Evolutionary conservation across 2,888 invertebrate species (phyloP), one percentile per base, ranked within the genome.

Genomic region (Thera britannica): DNA sequence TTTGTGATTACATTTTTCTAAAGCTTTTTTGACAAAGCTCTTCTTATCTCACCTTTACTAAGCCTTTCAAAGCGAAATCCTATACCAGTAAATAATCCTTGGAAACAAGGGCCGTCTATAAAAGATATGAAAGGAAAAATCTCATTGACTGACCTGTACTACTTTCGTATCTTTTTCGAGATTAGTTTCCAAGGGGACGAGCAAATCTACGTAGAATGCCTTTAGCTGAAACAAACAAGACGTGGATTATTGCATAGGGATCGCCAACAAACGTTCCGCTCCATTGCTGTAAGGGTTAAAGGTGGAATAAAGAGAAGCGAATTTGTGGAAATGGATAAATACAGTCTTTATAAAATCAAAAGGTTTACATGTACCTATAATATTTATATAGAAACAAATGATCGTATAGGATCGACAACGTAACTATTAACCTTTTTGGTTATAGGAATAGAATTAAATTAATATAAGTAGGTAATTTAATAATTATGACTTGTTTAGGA

Each of bases 151-250:
- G 93, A 97, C 97, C 96, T 97, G 97, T 73, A 97, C 97, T 80
- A 98, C 98, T 95, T 98, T 98, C 72, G 98, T 98, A 91, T 98
- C 98, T 90, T 98, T 98, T 90, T 98, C 98, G 85, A 98, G 94
- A 94, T 98, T 98, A 72, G 97, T 97, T 94, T 98, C 98, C 90
- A 98, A 94, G 79, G 98, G 98, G 77, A 98, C 97, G 81, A 98
- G 94, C 74, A 98, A 95, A 94, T 98, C 98, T 72, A 98, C 98
- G 93, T 98, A 98, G 90, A 98, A 98, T 41, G 98, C 98, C 94
- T 98, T 98, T 79, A 98, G 91, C 98, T 98, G 95, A 77, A 90
- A 89, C 78, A 85, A 83, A 89, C 78, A 84, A 82, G 76, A 78
- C 77, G 75, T 68, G 70, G 73, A 75, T 76, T 80, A 81, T 9